Conservation (phyloP, 1,140 invertebrate genomes). For the Stratiolaelaps scimitus region DNA sequence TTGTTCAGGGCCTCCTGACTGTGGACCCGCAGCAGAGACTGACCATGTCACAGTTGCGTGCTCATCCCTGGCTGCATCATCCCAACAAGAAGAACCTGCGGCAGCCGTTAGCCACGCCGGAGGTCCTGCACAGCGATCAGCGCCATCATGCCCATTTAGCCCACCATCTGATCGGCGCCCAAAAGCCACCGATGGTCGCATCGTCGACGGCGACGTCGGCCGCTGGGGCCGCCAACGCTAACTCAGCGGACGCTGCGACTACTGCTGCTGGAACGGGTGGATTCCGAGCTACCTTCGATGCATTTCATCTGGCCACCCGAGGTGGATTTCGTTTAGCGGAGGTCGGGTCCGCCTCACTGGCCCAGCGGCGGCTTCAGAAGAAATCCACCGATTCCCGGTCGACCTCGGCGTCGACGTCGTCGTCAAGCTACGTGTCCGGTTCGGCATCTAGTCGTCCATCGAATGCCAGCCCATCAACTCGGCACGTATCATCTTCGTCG, state of each 20-base stretch:
- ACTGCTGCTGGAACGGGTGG: slow-evolving; percentile 41
- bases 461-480: not conserved
- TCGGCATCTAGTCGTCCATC: slow-evolving; percentile 16
- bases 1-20: slow-evolving; percentile 61
- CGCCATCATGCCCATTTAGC: too few relatives aligned
- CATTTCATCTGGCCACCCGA: slow-evolving; percentile 55
- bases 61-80: slow-evolving; percentile 52
- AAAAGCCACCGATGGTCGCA: slow-evolving; percentile 32
- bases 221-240: too few relatives aligned
- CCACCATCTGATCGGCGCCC: too few relatives aligned
- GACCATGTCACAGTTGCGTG: slow-evolving; percentile 51
- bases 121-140: slow-evolving; percentile 40
- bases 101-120: slow-evolving; percentile 50
- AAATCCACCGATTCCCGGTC: slow-evolving; percentile 43
- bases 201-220: slow-evolving; percentile 35
- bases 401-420: slow-evolving; percentile 21
- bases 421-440: slow-evolving; percentile 7
- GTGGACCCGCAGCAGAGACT: slow-evolving; percentile 61
- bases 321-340: slow-evolving; percentile 59
- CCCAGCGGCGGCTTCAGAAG: slow-evolving; percentile 55
- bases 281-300: slow-evolving; percentile 51
- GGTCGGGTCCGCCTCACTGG: slow-evolving; percentile 55
- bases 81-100: slow-evolving; percentile 39
- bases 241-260: slow-evolving; percentile 31
- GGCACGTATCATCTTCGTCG: slow-evolving; percentile 2